Evolutionary conservation across 1,140 invertebrate species (phyloP).

Genomic region (Plutomurus gul): DNA sequence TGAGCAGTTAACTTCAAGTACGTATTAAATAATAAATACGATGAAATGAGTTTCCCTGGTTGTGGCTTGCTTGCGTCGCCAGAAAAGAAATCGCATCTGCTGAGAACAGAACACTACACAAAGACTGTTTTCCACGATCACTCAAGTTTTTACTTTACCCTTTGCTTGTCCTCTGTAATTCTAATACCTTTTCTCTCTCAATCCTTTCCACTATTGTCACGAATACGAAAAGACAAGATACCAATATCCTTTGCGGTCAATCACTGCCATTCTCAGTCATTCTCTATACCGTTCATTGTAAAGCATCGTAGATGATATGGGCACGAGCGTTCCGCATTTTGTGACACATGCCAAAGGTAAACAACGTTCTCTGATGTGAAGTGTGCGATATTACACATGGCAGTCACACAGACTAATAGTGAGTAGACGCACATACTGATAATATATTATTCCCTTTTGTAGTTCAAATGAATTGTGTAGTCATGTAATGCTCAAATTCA

Average conservation of each 20-base stretch:
- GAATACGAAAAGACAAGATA: constrained; percentile 26
- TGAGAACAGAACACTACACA: neutral
- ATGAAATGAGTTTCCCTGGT: constrained; percentile 6
- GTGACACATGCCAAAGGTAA: no score
- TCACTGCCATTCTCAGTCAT: constrained; percentile 4
- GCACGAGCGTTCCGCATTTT: neutral
- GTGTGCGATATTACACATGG: no score
- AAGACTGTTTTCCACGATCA: constrained; percentile 13
- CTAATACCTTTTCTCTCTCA: neutral
- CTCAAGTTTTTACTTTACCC: constrained; percentile 27
- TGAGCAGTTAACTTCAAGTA: neutral
- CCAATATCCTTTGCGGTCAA: constrained; percentile 6
- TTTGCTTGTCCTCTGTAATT: constrained; percentile 11
- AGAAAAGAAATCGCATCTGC: constrained; percentile 3
- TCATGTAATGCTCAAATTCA: no score
- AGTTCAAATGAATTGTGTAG: no score
- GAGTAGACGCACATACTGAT: no score
- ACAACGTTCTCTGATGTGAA: no score
- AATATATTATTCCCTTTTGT: no score
- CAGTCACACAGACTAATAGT: no score
- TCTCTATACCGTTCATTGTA: neutral
- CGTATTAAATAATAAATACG: constrained; percentile 8
- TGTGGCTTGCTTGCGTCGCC: neutral
- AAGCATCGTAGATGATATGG: neutral
- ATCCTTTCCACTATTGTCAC: neutral